Evolutionary conservation across 2,888 invertebrate genomes (phyloP).

Genomic region (Watsonalla binaria): DNA sequence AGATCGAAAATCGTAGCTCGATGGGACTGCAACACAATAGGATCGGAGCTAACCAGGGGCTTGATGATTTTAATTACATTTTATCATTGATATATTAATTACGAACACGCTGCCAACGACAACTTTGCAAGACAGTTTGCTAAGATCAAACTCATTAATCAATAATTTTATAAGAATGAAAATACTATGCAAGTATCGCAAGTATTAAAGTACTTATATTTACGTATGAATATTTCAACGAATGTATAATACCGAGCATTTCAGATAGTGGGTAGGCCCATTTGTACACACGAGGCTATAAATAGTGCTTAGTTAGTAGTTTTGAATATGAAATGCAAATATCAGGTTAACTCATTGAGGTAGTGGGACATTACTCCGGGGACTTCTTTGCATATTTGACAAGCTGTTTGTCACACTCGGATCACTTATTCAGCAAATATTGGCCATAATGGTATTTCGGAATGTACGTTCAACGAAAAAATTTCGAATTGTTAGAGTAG

Average conservation of each 20-base stretch:
- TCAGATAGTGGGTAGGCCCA: neutral
- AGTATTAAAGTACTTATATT: too few species aligned
- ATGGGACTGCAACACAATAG: too few species aligned
- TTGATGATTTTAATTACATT: too few species aligned
- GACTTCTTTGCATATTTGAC: constrained; percentile 62
- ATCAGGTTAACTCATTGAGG: constrained; percentile 29
- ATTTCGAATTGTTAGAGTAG: constrained; percentile 4
- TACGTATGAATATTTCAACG: too few species aligned
- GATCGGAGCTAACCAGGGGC: too few species aligned
- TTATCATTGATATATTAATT: too few species aligned
- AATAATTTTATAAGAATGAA: too few species aligned
- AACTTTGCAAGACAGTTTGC: too few species aligned
- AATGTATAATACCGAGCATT: neutral
- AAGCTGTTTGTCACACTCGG: constrained; percentile 49
- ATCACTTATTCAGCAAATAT: constrained; percentile 36
- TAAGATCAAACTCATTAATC: too few species aligned
- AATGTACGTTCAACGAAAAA: constrained; percentile 9
- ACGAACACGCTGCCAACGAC: too few species aligned
- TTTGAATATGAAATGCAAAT: constrained; percentile 50
- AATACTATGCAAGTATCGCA: too few species aligned
- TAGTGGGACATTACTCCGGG: constrained; percentile 34
- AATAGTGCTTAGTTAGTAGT: constrained; percentile 38
- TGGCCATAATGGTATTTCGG: constrained; percentile 7
- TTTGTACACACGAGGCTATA: constrained; percentile 5
- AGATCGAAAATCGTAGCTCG: too few species aligned